A percentile compares a stretch with the other conserved stretches of the same genome.
Conservation (phyloP, 2,113 vertebrate genomes). For the Silurus meridionalis region DNA sequence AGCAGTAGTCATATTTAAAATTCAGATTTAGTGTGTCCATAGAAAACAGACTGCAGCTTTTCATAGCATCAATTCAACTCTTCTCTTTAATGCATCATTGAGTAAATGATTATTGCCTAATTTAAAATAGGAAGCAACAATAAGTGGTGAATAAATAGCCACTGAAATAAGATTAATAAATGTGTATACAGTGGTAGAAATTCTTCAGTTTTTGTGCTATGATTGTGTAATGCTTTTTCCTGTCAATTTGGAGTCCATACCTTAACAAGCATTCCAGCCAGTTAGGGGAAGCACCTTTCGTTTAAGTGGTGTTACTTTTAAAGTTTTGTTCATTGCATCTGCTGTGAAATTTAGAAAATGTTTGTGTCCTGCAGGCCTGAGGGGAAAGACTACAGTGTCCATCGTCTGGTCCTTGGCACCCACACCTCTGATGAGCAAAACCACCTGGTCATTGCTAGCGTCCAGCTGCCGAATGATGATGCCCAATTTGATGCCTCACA, state of each 20-base stretch:
- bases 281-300: neutral
- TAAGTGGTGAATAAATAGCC: neutral
- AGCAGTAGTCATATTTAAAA: neutral
- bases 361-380: slow-evolving; percentile 79
- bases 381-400: slow-evolving; percentile 97
- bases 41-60: neutral
- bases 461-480: slow-evolving; percentile 95
- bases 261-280: neutral
- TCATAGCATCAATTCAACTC: neutral
- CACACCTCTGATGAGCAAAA: slow-evolving; percentile 98
- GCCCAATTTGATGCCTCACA: slow-evolving; percentile 97
- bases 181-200: neutral
- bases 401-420: slow-evolving; percentile 91
- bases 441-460: slow-evolving; percentile 94
- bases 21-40: neutral
- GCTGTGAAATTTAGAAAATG: neutral
- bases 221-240: neutral
- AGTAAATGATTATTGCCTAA: neutral
- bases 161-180: neutral
- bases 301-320: neutral
- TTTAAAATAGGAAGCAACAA: neutral
- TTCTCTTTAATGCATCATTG: neutral
- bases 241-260: neutral
- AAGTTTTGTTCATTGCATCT: neutral
- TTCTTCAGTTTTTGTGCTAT: too few relatives aligned